phyloP scores from a whole-genome alignment of 1,140 invertebrate genomes.

The Drosophila quadrilineata region DNA sequence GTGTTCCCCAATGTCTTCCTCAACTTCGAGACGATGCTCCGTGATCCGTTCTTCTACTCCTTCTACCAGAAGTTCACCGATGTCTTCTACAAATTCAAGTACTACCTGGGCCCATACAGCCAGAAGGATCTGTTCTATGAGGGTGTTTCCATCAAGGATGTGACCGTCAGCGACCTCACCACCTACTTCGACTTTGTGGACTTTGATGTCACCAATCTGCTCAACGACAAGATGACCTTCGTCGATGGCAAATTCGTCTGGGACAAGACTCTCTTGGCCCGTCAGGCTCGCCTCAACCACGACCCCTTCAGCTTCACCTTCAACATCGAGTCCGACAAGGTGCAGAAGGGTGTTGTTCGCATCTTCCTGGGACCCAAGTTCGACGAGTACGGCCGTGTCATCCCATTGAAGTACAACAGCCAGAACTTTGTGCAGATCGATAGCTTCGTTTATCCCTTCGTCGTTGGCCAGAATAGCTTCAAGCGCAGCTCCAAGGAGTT shows the following conservation, averaged over 20 bases:
- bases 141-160: constrained; percentile 85
- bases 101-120: constrained; percentile 84
- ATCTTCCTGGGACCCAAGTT: constrained; percentile 84
- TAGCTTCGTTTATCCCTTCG: constrained; percentile 85
- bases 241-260: constrained; percentile 68
- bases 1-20: constrained; percentile 81
- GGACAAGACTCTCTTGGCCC: constrained; percentile 69
- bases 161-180: constrained; percentile 85
- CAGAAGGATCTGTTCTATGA: constrained; percentile 84
- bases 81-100: constrained; percentile 83
- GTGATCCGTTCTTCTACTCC: constrained; percentile 87
- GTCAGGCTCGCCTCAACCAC: constrained; percentile 84
- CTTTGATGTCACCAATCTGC: constrained; percentile 85
- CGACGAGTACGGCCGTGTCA: constrained; percentile 82
- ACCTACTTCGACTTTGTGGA: constrained; percentile 89
- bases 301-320: constrained; percentile 85
- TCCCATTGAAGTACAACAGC: constrained; percentile 84
- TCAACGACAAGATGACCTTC: constrained; percentile 82
- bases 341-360: constrained; percentile 82
- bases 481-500: constrained; percentile 86
- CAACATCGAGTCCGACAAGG: constrained; percentile 82
- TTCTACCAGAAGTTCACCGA: constrained; percentile 83
- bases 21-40: constrained; percentile 84
- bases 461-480: constrained; percentile 86
- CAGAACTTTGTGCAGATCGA: constrained; percentile 87